Evolutionary conservation across 2,113 vertebrate genomes (phyloP), one percentile per base, ranked within the genome.

Genomic region (Nibea albiflora): DNA sequence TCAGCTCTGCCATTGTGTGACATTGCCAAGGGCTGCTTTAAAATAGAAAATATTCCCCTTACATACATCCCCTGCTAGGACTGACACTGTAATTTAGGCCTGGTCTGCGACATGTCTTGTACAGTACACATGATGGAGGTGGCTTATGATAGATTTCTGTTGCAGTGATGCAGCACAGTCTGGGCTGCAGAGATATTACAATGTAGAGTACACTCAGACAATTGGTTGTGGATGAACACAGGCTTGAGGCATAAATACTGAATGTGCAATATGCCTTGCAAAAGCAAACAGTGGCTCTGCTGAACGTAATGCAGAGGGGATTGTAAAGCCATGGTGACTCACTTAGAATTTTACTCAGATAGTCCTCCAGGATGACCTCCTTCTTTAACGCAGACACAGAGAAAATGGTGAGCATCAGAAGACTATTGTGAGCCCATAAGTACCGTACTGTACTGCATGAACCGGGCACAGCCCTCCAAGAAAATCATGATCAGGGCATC

Each of bases 11-110:
- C 52, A 64, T 67, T 90, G 79, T 79, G 73, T 83, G 88, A 92
- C 88, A 90, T 90, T 92, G 92, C 89, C 82, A 52, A 53, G n/a
- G 85, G 88, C 85, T 57, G 26, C 68, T 85, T 87, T 86, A 68
- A 89, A 91, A 88, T 83, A 82, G 73, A 87, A 90, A 83, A 76
- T 74, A 81, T 81, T 90, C 83, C 62, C 75, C 65, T 72, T 78
- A 69, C 75, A 77, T 66, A 42, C 50, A 74, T 66, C 39, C 70
- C 46, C 67, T 52, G 75, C 75, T 39, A 28, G 56, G 62, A 61
- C 77, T 73, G 76, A 79, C 69, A 35, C 60, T 80, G 62, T 79
- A 76, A 81, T 86, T 81, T 67, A 73, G 73, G 67, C 44, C 69
- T 42, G 70, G 57, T 60, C 60, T 74, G 74, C 20, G n/a, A 62